Percentiles rank a stretch among this genome's conserved stretches.
Evolutionary conservation across 2,113 vertebrate genomes (phyloP).

Genomic region (Hoplias malabaricus): DNA sequence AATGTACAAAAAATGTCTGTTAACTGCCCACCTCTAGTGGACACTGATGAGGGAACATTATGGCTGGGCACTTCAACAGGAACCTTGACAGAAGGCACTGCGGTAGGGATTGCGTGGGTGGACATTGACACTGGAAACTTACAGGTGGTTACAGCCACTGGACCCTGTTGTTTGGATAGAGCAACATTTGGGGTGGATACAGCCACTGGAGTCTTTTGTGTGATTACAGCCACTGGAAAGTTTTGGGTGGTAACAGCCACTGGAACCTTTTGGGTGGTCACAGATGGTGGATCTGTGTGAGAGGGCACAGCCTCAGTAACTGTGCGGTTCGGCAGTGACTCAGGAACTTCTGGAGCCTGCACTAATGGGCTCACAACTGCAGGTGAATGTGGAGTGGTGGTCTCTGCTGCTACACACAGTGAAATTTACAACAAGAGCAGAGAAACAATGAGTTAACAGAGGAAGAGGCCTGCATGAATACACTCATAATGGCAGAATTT

Average conservation of each 20-base stretch:
- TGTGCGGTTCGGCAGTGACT: neutral
- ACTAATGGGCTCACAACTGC: neutral
- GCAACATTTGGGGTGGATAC: neutral
- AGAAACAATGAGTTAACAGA: neutral
- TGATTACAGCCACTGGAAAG: neutral
- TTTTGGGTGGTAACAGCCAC: neutral
- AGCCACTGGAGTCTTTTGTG: neutral
- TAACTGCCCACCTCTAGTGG: no score
- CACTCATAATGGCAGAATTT: no score
- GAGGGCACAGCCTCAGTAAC: neutral
- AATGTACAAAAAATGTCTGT: no score
- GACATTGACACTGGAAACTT: neutral
- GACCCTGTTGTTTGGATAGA: neutral
- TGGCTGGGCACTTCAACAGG: no score
- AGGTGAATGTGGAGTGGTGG: neutral
- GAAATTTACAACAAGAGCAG: neutral
- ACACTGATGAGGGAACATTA: no score
- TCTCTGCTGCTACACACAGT: neutral
- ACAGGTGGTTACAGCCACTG: neutral
- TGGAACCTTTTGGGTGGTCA: neutral
- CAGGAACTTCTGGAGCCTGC: conserved; percentile 4
- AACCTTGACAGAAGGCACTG: no score
- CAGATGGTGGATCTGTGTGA: neutral
- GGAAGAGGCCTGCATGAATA: no score
- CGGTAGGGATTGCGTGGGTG: no score